phyloP scores from a whole-genome alignment of 2,113 vertebrate genomes.

The Pollimyrus isidori region DNA sequence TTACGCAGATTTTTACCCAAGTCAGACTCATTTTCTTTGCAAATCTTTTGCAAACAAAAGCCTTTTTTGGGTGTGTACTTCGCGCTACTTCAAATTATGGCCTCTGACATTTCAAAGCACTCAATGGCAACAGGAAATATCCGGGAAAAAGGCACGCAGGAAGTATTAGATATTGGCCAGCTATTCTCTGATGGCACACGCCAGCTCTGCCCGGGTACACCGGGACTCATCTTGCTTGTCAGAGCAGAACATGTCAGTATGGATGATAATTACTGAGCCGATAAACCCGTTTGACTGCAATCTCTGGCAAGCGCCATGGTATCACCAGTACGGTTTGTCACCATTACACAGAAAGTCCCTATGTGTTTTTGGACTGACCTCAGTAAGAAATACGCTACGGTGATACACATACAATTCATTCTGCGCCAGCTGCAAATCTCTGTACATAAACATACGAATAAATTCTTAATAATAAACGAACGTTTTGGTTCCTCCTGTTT shows the following conservation, averaged over 20 bases:
- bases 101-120: background rate
- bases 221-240: background rate
- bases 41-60: background rate
- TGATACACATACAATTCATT: background rate
- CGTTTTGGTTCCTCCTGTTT: background rate
- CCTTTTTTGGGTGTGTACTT: background rate
- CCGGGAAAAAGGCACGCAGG: background rate
- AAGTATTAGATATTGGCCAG: background rate
- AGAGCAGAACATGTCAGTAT: slow-evolving; percentile 17
- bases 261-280: slow-evolving; percentile 6
- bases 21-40: background rate
- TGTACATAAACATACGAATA: background rate
- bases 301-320: background rate
- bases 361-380: background rate
- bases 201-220: background rate
- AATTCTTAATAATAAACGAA: background rate
- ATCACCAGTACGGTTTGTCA: slow-evolving; percentile 15
- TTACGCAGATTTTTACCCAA: background rate
- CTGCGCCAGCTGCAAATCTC: background rate
- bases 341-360: slow-evolving; percentile 1
- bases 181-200: background rate
- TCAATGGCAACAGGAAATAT: background rate
- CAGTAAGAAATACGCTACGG: background rate
- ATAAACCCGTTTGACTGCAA: slow-evolving; percentile 6
- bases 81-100: background rate